Percentiles rank a stretch among this genome's conserved stretches.
Evolutionary conservation across 2,113 vertebrate genomes (phyloP).

Genomic region (Fregata magnificens): DNA sequence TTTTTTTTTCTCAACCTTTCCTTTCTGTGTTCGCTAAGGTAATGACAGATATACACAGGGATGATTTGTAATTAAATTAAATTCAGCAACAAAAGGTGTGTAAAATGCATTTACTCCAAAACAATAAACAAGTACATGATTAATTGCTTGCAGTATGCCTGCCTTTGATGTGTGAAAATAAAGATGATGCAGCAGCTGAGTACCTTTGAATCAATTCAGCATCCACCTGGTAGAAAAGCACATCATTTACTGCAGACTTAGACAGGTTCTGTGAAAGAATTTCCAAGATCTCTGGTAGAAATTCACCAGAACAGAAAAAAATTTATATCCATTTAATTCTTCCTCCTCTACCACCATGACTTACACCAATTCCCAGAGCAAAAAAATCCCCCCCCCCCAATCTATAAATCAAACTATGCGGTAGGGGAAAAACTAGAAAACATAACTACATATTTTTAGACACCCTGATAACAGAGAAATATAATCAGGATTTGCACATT

Average conservation of each 20-base stretch:
- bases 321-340: neutral
- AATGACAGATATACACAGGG: slow-evolving; percentile 6
- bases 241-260: neutral
- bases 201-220: slow-evolving; percentile 36
- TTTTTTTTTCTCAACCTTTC: neutral
- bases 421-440: neutral
- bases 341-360: neutral
- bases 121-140: slow-evolving; percentile 63
- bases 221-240: neutral
- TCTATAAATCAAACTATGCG: neutral
- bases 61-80: slow-evolving; percentile 66
- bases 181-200: slow-evolving; percentile 45
- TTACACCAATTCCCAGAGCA: neutral
- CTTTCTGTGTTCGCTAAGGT: neutral
- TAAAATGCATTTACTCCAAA: slow-evolving; percentile 59
- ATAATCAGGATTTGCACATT: neutral
- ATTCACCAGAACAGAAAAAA: neutral
- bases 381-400: neutral
- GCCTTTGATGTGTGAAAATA: slow-evolving; percentile 59
- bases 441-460: neutral
- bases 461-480: neutral
- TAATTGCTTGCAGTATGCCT: slow-evolving; percentile 61
- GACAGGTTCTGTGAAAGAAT: neutral
- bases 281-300: neutral
- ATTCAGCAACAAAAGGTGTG: slow-evolving; percentile 55